These are phyloP conservation scores for Empidonax alnorum DNA, from an alignment of 2,113 vertebrate species.

Conservation along the genomic window DNA sequence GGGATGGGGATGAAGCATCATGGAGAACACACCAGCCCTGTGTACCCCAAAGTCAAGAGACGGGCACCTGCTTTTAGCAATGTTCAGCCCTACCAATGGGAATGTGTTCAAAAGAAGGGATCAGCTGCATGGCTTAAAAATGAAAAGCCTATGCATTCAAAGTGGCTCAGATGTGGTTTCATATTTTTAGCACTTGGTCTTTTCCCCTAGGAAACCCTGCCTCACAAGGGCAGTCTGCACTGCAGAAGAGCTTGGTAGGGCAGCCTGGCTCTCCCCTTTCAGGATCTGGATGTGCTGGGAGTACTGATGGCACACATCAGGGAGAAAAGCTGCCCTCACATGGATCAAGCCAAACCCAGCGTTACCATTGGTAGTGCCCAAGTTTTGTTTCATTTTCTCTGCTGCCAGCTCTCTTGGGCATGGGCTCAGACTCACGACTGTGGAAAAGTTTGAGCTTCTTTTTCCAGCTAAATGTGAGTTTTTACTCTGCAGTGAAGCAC, in stretches of 20 bases:
- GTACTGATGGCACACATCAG: accelerated
- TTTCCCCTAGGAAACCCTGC: not conserved
- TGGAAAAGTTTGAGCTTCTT: not conserved
- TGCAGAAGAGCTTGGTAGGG: not conserved
- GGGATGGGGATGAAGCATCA: not conserved
- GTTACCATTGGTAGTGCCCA: accelerated
- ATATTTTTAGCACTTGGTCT: not conserved
- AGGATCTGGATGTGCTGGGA: not conserved
- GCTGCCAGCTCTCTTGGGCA: not conserved
- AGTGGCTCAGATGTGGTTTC: not conserved
- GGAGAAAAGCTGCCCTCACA: accelerated
- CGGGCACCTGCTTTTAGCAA: slow-evolving; percentile 26
- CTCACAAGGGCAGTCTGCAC: not conserved
- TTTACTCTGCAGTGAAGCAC: not conserved
- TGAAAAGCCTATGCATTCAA: not conserved
- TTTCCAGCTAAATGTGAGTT: not conserved
- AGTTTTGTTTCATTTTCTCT: not conserved
- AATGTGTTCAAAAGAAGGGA: slow-evolving; percentile 4
- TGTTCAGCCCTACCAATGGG: slow-evolving; percentile 9
- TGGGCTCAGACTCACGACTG: accelerated
- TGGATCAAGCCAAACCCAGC: not conserved
- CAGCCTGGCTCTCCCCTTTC: not conserved
- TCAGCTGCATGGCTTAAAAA: slow-evolving; percentile 1
- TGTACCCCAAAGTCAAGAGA: not conserved
- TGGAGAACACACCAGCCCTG: not conserved